Percentiles rank a stretch among this genome's conserved stretches.
These are phyloP conservation scores for Volucella inflata DNA, from an alignment of 2,888 invertebrate genomes.

Conservation along the genomic window DNA sequence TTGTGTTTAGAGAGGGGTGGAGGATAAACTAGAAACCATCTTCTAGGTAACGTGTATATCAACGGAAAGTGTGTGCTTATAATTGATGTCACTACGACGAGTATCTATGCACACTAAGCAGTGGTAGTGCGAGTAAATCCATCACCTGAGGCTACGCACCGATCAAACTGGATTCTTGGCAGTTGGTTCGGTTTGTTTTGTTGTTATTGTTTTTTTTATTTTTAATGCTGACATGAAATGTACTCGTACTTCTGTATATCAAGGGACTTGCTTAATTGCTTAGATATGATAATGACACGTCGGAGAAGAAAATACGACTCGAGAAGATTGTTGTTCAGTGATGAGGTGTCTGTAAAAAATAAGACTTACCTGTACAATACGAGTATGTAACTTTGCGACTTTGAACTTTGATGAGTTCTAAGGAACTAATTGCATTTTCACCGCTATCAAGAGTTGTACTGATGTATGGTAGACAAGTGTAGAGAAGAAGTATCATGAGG, in stretches of 20 bases:
- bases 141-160: conserved; percentile 46
- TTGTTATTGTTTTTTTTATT: conserved; percentile 3
- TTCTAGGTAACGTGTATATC: conserved; percentile 17
- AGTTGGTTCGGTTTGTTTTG: not conserved
- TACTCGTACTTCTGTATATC: conserved; percentile 3
- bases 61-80: conserved; percentile 34
- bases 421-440: conserved; percentile 69
- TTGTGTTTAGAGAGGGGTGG: conserved; percentile 1
- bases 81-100: conserved; percentile 38
- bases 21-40: conserved; percentile 35
- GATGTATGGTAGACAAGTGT: not conserved
- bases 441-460: conserved; percentile 34
- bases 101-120: not conserved
- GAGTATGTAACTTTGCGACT: not conserved
- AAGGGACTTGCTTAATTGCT: conserved; percentile 60
- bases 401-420: conserved; percentile 62
- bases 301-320: not conserved
- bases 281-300: conserved; percentile 61
- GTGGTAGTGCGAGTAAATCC: conserved; percentile 49
- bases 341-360: conserved; percentile 18
- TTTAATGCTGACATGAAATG: not conserved
- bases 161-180: conserved; percentile 58
- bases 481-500: not conserved
- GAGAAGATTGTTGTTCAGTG: conserved; percentile 10
- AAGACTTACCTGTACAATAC: not conserved